Evolutionary conservation across 2,797 vertebrate species (phyloP).

Genomic region (Phrynocephalus forsythii): DNA sequence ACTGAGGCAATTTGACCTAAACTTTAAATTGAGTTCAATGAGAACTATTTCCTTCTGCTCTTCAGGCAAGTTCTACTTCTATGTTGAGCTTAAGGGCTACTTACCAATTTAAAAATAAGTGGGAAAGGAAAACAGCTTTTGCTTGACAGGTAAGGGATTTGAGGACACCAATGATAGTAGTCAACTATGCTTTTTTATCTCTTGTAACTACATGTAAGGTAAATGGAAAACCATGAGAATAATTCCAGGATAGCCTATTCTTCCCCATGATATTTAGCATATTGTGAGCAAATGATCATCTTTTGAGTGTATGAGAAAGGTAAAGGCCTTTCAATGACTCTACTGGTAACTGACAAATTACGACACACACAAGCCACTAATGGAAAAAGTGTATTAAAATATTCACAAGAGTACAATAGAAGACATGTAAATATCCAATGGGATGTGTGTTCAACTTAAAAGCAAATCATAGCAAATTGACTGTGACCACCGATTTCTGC

Average conservation of each 20-base stretch:
- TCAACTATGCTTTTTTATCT: not conserved
- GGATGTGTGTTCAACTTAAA: constrained; percentile 60
- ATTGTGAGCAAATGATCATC: not conserved
- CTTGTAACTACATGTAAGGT: not conserved
- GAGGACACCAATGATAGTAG: not conserved
- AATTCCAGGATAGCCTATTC: not conserved
- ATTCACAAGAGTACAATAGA: constrained; percentile 77
- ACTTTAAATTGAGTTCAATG: not conserved
- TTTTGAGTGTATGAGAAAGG: not conserved
- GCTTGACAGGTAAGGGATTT: not conserved
- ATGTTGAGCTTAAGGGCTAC: not conserved
- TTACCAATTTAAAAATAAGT: not conserved
- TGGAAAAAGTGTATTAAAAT: constrained; percentile 74
- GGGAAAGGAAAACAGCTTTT: not conserved
- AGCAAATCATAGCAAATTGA: constrained; percentile 63
- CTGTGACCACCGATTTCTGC: constrained; percentile 47
- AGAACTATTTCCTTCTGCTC: not conserved
- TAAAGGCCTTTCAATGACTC: not conserved
- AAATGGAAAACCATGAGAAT: not conserved
- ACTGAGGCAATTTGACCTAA: not conserved
- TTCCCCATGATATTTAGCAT: not conserved
- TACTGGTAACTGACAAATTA: constrained; percentile 11
- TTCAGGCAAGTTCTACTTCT: not conserved
- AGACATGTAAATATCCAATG: constrained; percentile 67
- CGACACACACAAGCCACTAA: constrained; percentile 54